A percentile compares a stretch with the other conserved stretches of the same genome.
phyloP scores from a whole-genome alignment of 1,140 invertebrate species.

The Dinoponera quadriceps region DNA sequence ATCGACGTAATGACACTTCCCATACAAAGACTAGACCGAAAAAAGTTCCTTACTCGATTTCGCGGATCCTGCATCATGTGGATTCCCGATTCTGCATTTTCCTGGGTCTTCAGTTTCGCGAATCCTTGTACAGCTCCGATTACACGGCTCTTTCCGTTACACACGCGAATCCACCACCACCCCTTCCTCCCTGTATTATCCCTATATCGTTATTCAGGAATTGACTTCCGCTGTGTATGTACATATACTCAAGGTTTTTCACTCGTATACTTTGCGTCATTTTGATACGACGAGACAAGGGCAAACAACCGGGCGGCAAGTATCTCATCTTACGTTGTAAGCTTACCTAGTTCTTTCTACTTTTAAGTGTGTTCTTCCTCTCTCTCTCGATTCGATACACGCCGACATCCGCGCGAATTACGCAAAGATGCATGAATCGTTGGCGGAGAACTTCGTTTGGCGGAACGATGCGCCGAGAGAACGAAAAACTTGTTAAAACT shows the following conservation, averaged over 20 bases:
- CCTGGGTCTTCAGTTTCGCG: not conserved
- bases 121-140: slow-evolving; percentile 29
- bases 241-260: not conserved
- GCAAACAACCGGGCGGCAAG: not conserved
- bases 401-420: not conserved
- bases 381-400: not conserved
- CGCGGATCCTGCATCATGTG: not conserved
- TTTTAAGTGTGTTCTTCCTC: not conserved
- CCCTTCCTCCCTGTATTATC: slow-evolving; percentile 43
- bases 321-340: not conserved
- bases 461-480: slow-evolving; percentile 31
- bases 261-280: slow-evolving; percentile 14
- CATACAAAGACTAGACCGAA: too few species aligned
- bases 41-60: not conserved
- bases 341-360: not conserved
- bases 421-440: not conserved
- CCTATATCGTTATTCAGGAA: slow-evolving; percentile 26
- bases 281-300: slow-evolving; percentile 4
- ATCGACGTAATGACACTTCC: too few species aligned
- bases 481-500: slow-evolving; percentile 72
- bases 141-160: slow-evolving; percentile 2
- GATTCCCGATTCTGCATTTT: too few species aligned
- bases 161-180: not conserved
- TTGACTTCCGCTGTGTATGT: slow-evolving; percentile 18
- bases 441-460: slow-evolving; percentile 35